Base-by-base conservation (phyloP, 2,113 vertebrate genomes). In the Dipodomys stephensi region DNA sequence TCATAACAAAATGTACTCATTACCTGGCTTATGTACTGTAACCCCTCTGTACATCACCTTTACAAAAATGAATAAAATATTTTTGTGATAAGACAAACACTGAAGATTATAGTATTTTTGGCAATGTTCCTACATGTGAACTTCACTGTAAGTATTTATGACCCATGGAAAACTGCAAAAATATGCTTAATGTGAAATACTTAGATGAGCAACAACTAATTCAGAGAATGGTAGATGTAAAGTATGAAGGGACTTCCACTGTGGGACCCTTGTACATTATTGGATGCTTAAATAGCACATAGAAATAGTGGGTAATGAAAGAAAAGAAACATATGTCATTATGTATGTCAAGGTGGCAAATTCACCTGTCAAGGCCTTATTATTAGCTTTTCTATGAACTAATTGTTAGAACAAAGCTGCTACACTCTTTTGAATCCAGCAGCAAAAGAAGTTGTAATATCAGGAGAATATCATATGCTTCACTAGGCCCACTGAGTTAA, bases 101-200 rank as follows among this genome's bases (percentile, higher is more conserved):
- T 83, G 57, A 71, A 81, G 84, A 53, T 86, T 76, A 69, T 15
- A 23, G 3, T 64, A 25, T 79, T 57, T 68, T 88, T 92, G 65
- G 7, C 18, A 87, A 18, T n/a, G 10, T 90, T 84, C 2, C 67
- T 8, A 10, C 18, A 77, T 25, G 15, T 80, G 69, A 88, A 23
- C 12, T 78, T 83, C 15, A 46, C 27, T 15, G 89, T 39, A 69
- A 20, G 6, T 30, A 73, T 78, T 7, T 74, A 2, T 27, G 83
- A 53, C 4, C 7, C 49, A 88, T 7, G 2, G 10, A 6, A 2
- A 79, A 39, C 7, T 68, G 5, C 28, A 73, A 89, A 53, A 64
- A 12, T 25, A 13, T 20, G 4, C 76, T 94, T 82, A 68, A 69
- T 19, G 74, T 35, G 64, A 27, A 84, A 87, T 3, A 35, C 12